Evolutionary conservation across 2,888 invertebrate species (phyloP).

Genomic region (Thelaira solivaga): DNA sequence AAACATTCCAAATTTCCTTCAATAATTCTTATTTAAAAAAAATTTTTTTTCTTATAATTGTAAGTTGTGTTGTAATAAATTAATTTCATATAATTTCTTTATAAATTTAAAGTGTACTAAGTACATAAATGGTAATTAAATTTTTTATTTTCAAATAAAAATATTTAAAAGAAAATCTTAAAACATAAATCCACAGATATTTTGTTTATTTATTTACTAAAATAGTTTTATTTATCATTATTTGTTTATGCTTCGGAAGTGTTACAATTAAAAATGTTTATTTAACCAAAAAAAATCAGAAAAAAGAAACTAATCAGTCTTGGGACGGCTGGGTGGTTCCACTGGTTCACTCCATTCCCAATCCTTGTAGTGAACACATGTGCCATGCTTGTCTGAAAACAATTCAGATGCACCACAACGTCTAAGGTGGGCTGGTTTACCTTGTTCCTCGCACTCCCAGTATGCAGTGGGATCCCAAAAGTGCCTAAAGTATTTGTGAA

Average conservation of each 20-base stretch:
- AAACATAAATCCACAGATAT: neutral
- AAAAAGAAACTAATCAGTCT: slow-evolving; percentile 27
- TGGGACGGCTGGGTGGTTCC: slow-evolving; percentile 72
- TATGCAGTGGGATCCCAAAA: slow-evolving; percentile 74
- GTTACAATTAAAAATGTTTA: neutral
- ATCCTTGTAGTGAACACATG: slow-evolving; percentile 70
- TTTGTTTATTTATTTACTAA: no score
- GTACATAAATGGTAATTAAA: slow-evolving; percentile 22
- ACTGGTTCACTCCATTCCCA: slow-evolving; percentile 73
- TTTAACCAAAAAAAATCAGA: neutral
- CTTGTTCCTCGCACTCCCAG: slow-evolving; percentile 71
- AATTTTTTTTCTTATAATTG: no score
- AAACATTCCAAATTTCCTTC: slow-evolving; percentile 53
- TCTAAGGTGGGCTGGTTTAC: slow-evolving; percentile 66
- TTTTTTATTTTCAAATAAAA: slow-evolving; percentile 57
- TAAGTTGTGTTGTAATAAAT: slow-evolving; percentile 27
- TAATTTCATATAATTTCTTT: slow-evolving; percentile 16
- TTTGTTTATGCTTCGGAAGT: no score
- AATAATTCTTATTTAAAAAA: slow-evolving; percentile 21
- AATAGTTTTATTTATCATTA: slow-evolving; percentile 19
- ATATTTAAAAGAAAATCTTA: slow-evolving; percentile 8
- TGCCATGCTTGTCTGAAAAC: slow-evolving; percentile 69
- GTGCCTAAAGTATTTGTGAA: slow-evolving; percentile 72
- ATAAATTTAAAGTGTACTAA: slow-evolving; percentile 47
- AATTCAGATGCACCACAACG: slow-evolving; percentile 69